Conservation (phyloP, 2,113 vertebrate species). For the Melanotaenia duboulayi region DNA sequence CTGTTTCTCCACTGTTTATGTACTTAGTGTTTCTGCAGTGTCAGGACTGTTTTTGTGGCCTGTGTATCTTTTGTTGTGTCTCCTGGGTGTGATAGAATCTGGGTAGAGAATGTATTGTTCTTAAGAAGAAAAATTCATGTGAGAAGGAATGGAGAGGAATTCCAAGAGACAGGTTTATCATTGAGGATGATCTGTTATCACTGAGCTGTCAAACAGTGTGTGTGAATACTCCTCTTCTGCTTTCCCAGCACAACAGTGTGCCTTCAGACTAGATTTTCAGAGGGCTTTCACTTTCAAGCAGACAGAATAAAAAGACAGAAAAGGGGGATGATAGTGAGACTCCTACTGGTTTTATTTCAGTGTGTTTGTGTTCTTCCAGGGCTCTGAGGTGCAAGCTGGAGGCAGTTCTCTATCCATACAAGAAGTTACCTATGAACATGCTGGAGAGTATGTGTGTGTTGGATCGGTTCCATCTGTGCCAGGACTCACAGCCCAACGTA, state of each 20-base stretch:
- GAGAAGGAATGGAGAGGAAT: slow-evolving; percentile 53
- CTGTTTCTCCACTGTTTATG: slow-evolving; percentile 30
- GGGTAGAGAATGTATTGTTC: slow-evolving; percentile 49
- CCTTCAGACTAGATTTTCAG: slow-evolving; percentile 24
- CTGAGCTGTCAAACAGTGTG: slow-evolving; percentile 32
- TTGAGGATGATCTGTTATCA: slow-evolving; percentile 58
- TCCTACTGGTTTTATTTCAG: slow-evolving; percentile 30
- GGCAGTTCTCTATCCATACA: slow-evolving; percentile 68
- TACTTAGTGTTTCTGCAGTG: slow-evolving; percentile 26
- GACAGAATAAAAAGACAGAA: slow-evolving; percentile 2
- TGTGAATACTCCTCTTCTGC: slow-evolving; percentile 43
- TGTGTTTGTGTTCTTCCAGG: slow-evolving; percentile 71
- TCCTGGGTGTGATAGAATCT: slow-evolving; percentile 50
- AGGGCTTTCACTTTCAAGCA: slow-evolving; percentile 7
- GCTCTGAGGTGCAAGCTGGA: slow-evolving; percentile 65
- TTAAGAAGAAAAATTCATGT: slow-evolving; percentile 46
- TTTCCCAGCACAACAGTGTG: slow-evolving; percentile 47
- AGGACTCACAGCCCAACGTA: slow-evolving; percentile 73
- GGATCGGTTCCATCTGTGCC: slow-evolving; percentile 81
- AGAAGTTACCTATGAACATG: slow-evolving; percentile 65
- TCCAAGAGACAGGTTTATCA: slow-evolving; percentile 49
- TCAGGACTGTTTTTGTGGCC: slow-evolving; percentile 43
- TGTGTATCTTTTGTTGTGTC: slow-evolving; percentile 68
- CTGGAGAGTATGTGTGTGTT: slow-evolving; percentile 85
- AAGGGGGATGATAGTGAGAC: background rate